A percentile compares a stretch with the other conserved stretches of the same genome.
Conservation (phyloP, 2,113 vertebrate species). For the Axis porcinus region DNA sequence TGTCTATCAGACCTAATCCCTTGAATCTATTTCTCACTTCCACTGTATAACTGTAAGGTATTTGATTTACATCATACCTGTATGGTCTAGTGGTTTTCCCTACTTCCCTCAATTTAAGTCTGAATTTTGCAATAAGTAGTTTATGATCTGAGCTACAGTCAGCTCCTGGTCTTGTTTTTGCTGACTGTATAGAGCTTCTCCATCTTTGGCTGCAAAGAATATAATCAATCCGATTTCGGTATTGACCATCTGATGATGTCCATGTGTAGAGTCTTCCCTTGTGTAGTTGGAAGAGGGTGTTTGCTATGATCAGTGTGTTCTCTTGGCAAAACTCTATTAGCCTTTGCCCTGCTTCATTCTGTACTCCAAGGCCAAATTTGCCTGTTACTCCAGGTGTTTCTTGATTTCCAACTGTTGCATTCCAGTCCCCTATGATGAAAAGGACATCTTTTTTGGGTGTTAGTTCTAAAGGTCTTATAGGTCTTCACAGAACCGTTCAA, state of each 20-base stretch:
- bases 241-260: neutral
- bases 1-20: neutral
- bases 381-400: neutral
- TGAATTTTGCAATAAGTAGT: neutral
- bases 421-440: neutral
- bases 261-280: neutral
- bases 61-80: neutral
- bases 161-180: neutral
- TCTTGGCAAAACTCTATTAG: neutral
- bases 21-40: neutral
- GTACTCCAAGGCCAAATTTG: neutral
- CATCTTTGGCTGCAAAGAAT: neutral
- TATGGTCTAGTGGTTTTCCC: neutral
- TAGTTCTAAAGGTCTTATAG: neutral
- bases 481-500: neutral
- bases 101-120: neutral
- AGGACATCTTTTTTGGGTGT: neutral
- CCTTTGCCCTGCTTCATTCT: neutral
- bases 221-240: fast-evolving
- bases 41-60: neutral
- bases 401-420: neutral
- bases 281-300: neutral
- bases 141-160: neutral
- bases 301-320: neutral
- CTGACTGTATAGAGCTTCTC: neutral